Conservation (phyloP, 92 coral and sea anemone genomes). For the Zoanthus sociatus region DNA sequence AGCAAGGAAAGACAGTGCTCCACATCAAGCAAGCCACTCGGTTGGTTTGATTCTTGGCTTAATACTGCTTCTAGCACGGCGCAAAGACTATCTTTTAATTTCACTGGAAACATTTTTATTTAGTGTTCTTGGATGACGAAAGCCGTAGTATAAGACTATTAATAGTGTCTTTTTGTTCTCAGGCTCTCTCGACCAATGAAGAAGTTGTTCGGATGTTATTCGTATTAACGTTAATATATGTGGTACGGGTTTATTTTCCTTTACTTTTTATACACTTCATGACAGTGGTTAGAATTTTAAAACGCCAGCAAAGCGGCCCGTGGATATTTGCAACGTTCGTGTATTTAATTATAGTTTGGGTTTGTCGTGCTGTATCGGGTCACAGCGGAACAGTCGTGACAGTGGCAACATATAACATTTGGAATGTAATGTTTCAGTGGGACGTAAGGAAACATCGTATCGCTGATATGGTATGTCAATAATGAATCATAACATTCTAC, state of each 20-base stretch:
- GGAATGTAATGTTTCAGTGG: conserved; percentile 99
- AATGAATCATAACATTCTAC: no score
- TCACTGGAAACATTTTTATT: background rate
- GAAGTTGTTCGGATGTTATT: background rate
- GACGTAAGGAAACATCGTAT: conserved; percentile 86
- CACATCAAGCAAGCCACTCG: conserved; percentile 22
- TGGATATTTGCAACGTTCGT: conserved; percentile 5
- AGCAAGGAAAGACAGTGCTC: conserved; percentile 32
- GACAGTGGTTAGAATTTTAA: background rate
- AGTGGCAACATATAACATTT: conserved; percentile 91
- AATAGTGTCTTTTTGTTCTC: background rate
- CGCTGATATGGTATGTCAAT: conserved; percentile 87
- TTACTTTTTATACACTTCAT: background rate
- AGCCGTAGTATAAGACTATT: background rate
- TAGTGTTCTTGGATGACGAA: no score
- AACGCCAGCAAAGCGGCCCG: background rate
- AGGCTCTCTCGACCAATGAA: background rate
- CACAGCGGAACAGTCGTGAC: conserved; percentile 54
- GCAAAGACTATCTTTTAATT: background rate
- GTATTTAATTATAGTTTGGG: background rate
- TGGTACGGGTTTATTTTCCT: no score
- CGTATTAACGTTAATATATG: no score
- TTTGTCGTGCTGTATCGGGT: conserved; percentile 12
- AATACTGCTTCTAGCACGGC: background rate
- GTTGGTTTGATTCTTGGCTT: background rate